Percentiles rank a stretch among this genome's conserved stretches.
These are phyloP conservation scores for Dromas ardeola DNA, from an alignment of 2,113 vertebrate species.

Conservation along the genomic window DNA sequence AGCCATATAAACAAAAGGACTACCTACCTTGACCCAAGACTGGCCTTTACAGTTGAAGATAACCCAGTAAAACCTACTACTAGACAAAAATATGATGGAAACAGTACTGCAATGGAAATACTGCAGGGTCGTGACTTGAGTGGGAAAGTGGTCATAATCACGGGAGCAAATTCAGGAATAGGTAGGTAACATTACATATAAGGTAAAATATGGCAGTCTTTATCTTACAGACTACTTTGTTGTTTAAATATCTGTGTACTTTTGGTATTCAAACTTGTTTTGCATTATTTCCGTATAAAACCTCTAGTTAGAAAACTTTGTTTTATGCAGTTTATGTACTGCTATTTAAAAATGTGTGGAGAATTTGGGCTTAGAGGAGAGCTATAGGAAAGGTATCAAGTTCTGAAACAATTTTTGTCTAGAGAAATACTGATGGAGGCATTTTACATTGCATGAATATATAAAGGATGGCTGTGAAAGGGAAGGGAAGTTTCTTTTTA, in stretches of 20 bases:
- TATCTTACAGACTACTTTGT: neutral
- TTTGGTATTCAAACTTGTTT: neutral
- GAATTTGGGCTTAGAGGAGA: neutral
- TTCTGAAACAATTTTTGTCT: neutral
- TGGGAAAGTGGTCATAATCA: constrained; percentile 87
- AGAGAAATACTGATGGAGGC: neutral
- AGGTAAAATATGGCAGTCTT: neutral
- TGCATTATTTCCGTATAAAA: neutral
- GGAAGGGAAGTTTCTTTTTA: neutral
- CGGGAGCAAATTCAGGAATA: constrained; percentile 92
- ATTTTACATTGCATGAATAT: neutral
- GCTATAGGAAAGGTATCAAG: neutral
- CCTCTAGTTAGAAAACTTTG: neutral
- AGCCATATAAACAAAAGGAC: constrained; percentile 97
- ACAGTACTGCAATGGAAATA: constrained; percentile 90
- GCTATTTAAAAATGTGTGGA: neutral
- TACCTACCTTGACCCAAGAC: constrained; percentile 94
- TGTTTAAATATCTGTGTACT: neutral
- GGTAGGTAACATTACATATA: constrained; percentile 73
- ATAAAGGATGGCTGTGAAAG: neutral
- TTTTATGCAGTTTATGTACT: neutral
- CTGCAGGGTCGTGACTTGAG: constrained; percentile 91
- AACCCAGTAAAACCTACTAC: constrained; percentile 81
- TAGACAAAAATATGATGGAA: constrained; percentile 89
- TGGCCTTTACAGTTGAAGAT: constrained; percentile 96